Conservation (phyloP, 2,888 invertebrate species). For the Terebella lapidaria region DNA sequence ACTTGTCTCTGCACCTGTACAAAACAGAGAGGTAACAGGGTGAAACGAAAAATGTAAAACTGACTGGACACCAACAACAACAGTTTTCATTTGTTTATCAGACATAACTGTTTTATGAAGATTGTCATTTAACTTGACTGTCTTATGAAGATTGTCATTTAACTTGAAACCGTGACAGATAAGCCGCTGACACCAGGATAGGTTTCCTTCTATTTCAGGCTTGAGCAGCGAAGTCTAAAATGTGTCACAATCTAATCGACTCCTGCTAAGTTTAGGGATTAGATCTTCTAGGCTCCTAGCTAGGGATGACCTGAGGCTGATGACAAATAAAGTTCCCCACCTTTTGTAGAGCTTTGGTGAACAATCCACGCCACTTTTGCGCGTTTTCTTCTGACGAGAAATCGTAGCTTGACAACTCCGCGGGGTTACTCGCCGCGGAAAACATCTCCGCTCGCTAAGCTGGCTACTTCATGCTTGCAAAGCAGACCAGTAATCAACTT, state of each 20-base stretch:
- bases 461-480: too few species aligned
- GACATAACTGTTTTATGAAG: not conserved
- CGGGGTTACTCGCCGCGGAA: not conserved
- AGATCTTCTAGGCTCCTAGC: too few species aligned
- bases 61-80: not conserved
- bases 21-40: too few species aligned
- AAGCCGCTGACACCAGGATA: too few species aligned
- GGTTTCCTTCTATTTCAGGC: too few species aligned
- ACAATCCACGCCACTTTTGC: conserved; percentile 86
- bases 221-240: too few species aligned
- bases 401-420: conserved; percentile 61
- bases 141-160: not conserved
- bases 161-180: too few species aligned
- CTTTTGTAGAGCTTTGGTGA: conserved; percentile 80
- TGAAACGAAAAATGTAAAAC: not conserved
- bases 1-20: conserved; percentile 73
- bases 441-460: too few species aligned
- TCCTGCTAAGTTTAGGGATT: too few species aligned
- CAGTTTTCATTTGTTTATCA: too few species aligned
- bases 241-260: too few species aligned
- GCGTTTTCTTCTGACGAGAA: conserved; percentile 84
- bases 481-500: too few species aligned
- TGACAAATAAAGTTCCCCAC: conserved; percentile 56
- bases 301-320: not conserved
- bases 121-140: not conserved